A percentile compares a stretch with the other conserved stretches of the same genome.
Conservation (phyloP, 2,888 invertebrate species). For the Glyphotaelius pellucidus region DNA sequence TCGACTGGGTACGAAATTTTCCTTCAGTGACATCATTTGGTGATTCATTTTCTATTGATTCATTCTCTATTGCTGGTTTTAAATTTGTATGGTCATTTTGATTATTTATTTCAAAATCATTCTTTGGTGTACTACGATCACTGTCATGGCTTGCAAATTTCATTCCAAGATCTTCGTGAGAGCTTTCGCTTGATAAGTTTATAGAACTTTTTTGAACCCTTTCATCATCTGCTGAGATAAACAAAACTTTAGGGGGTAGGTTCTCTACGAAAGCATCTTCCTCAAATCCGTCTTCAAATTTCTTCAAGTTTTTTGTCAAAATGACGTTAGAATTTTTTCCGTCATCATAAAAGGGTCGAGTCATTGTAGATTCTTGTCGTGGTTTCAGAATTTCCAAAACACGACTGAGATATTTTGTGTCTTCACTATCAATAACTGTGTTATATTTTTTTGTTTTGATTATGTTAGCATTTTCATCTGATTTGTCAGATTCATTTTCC, state of each 20-base stretch:
- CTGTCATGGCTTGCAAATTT: not conserved
- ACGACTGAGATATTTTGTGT: not conserved
- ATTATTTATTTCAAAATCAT: not conserved
- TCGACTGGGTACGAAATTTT: too few relatives aligned
- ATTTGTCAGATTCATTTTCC: not conserved
- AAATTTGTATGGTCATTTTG: not conserved
- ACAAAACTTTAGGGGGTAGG: too few relatives aligned
- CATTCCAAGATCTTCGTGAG: not conserved
- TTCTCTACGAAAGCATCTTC: not conserved
- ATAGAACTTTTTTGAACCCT: not conserved
- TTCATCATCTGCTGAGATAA: too few relatives aligned
- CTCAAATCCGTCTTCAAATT: not conserved
- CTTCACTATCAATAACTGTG: not conserved
- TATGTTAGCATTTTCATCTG: not conserved
- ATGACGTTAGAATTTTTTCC: not conserved
- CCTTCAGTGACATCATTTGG: too few relatives aligned
- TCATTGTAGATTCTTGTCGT: not conserved
- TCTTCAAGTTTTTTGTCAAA: not conserved
- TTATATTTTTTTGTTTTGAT: conserved; percentile 18
- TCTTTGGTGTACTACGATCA: not conserved
- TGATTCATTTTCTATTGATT: not conserved
- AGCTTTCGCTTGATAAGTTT: not conserved
- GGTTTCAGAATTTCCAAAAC: not conserved
- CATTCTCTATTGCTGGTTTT: not conserved
- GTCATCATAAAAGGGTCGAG: not conserved